Percentiles rank a stretch among this genome's conserved stretches.
Evolutionary conservation across 1,140 invertebrate genomes (phyloP).

Genomic region (Heliconius eleuchia): DNA sequence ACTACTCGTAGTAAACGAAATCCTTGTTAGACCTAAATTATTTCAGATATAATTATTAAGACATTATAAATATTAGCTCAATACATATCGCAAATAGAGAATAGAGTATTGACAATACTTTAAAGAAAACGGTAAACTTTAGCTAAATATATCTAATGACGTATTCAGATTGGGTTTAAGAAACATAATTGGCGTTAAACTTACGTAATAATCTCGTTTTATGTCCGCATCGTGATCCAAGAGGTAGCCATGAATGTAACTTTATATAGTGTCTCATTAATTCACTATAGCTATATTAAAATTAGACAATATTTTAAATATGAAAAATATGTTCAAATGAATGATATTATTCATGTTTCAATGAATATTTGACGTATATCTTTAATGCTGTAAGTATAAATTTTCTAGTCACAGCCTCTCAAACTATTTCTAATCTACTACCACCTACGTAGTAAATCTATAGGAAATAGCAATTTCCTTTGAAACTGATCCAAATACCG

Average conservation of each 20-base stretch:
- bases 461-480: slow-evolving; percentile 53
- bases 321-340: neutral
- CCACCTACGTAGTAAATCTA: slow-evolving; percentile 10
- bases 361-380: neutral
- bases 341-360: neutral
- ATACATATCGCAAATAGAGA: neutral
- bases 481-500: slow-evolving; percentile 44
- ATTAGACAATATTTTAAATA: neutral
- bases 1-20: no score
- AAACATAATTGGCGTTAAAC: slow-evolving; percentile 10
- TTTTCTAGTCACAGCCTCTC: neutral
- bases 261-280: neutral
- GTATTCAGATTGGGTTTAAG: slow-evolving; percentile 14
- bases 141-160: slow-evolving; percentile 4
- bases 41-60: no score
- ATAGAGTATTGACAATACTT: neutral
- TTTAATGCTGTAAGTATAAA: neutral
- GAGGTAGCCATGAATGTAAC: neutral
- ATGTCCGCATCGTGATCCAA: neutral
- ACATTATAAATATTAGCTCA: no score
- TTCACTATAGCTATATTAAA: neutral
- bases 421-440: slow-evolving; percentile 7
- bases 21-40: no score
- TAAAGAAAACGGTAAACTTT: neutral
- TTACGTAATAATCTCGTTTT: slow-evolving; percentile 18